Conservation (phyloP, 2,888 invertebrate genomes). For the Pasiphila rectangulata region DNA sequence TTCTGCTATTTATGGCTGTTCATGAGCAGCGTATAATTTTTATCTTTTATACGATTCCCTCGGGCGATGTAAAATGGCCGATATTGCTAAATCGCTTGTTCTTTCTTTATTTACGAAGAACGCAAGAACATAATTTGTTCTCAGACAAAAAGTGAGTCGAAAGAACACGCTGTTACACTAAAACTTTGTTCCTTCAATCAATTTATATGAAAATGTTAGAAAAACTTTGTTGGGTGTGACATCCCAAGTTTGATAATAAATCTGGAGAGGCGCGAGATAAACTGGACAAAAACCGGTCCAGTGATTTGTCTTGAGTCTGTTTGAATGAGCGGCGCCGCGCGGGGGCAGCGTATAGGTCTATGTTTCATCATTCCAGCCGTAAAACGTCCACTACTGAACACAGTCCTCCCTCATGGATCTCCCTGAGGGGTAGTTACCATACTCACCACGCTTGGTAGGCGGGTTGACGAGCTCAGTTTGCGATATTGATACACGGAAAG, state of each 20-base stretch:
- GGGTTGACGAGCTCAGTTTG: no score
- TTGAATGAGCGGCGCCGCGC: neutral
- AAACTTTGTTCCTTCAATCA: slow-evolving; percentile 25
- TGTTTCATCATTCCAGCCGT: no score
- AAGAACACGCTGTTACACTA: slow-evolving; percentile 12
- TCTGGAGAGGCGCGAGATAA: slow-evolving; percentile 13
- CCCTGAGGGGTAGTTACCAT: no score
- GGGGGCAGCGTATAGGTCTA: no score
- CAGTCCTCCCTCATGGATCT: no score
- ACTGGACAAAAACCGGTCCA: slow-evolving; percentile 4
- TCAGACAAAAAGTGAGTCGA: slow-evolving; percentile 14
- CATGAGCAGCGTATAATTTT: slow-evolving; percentile 14
- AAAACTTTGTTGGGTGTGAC: slow-evolving; percentile 14
- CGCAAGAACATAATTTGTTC: slow-evolving; percentile 17
- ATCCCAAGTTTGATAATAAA: slow-evolving; percentile 27
- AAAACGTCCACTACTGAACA: no score
- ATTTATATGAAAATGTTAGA: slow-evolving; percentile 30
- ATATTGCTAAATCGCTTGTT: slow-evolving; percentile 17
- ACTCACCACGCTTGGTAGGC: no score
- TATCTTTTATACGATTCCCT: slow-evolving; percentile 9
- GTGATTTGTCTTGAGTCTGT: slow-evolving; percentile 4
- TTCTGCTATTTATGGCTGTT: slow-evolving; percentile 14
- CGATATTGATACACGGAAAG: no score
- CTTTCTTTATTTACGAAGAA: slow-evolving; percentile 11
- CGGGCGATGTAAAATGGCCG: slow-evolving; percentile 11